Percentiles rank a stretch among this genome's conserved stretches.
Conservation (phyloP, 2,888 invertebrate genomes). For the Gordius sp. region DNA sequence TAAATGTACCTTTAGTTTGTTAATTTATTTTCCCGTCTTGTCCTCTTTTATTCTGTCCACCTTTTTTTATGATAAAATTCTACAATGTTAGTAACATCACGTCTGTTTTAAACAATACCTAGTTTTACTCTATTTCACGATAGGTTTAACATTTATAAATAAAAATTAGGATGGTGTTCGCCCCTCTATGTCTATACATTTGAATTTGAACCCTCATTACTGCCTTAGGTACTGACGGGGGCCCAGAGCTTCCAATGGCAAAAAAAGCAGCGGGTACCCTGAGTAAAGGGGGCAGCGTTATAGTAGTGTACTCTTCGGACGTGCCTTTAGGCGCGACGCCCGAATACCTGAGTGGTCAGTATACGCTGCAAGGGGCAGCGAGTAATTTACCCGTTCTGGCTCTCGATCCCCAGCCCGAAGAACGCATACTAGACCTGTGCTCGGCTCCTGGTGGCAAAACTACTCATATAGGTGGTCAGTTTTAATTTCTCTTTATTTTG, state of each 20-base stretch:
- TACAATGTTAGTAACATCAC: too few species aligned
- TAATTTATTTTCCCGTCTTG: too few species aligned
- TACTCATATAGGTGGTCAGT: conserved; percentile 48
- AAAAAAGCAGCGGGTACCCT: conserved; percentile 33
- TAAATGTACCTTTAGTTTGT: too few species aligned
- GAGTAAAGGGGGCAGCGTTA: conserved; percentile 77
- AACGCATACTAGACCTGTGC: conserved; percentile 63
- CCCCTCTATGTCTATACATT: background rate
- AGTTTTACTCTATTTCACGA: background rate
- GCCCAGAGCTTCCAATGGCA: conserved; percentile 29
- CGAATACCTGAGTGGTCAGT: conserved; percentile 90
- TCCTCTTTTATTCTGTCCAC: too few species aligned
- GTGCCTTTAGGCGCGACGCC: conserved; percentile 82
- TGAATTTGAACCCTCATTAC: conserved; percentile 12
- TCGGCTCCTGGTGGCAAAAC: conserved; percentile 96
- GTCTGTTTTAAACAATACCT: background rate
- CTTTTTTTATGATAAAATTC: too few species aligned
- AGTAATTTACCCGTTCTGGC: conserved; percentile 93
- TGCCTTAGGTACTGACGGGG: conserved; percentile 13
- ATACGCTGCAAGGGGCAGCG: conserved; percentile 75
- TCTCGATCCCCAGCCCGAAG: conserved; percentile 52
- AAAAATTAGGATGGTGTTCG: too few species aligned
- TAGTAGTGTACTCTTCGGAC: conserved; percentile 77
- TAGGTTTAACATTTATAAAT: too few species aligned
- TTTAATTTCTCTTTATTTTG: too few species aligned